These are phyloP conservation scores for Chlorops oryzae DNA, from an alignment of 1,140 invertebrate genomes.

Conservation along the genomic window DNA sequence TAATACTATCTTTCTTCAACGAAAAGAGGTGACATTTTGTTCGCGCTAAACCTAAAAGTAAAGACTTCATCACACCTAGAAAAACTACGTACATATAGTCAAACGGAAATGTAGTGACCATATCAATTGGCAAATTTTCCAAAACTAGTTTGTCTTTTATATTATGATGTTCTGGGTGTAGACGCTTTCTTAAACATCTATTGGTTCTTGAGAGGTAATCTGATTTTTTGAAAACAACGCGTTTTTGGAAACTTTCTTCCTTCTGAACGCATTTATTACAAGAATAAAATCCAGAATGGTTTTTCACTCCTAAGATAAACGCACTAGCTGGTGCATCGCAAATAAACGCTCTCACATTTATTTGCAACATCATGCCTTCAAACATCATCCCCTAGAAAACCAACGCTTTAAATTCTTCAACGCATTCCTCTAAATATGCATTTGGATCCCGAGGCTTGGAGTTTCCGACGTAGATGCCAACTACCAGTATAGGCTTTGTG, in stretches of 20 bases:
- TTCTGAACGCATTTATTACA: conserved; percentile 5
- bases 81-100: conserved; percentile 8
- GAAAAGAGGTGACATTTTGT: conserved; percentile 2
- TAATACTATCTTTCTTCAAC: neutral
- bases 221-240: neutral
- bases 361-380: neutral
- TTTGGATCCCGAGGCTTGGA: neutral
- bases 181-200: conserved; percentile 1
- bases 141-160: neutral
- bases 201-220: neutral
- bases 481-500: no score
- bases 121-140: conserved; percentile 2
- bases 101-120: neutral
- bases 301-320: conserved; percentile 6
- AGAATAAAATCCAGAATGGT: conserved; percentile 4
- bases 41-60: conserved; percentile 1
- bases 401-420: neutral
- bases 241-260: neutral
- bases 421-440: neutral
- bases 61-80: neutral
- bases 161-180: conserved; percentile 1
- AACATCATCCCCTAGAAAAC: neutral
- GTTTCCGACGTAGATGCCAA: neutral
- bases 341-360: conserved; percentile 8
- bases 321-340: conserved; percentile 6